phyloP scores from a whole-genome alignment of 2,888 invertebrate species.

The Oxystoma pomonae region DNA sequence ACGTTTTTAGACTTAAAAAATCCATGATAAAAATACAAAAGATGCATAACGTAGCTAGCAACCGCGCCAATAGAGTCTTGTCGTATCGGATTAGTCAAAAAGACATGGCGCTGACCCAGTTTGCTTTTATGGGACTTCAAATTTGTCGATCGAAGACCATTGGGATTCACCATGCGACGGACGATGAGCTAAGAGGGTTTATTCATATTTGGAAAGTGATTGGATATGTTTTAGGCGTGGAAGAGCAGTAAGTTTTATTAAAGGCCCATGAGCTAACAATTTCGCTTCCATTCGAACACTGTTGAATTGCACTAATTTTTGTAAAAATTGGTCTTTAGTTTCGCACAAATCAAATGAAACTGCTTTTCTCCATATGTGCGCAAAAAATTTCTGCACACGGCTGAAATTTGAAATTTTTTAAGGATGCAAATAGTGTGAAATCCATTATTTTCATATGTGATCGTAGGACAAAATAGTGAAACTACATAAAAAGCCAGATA shows the following conservation, averaged over 20 bases:
- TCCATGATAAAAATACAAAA: constrained; percentile 64
- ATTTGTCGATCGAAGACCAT: constrained; percentile 60
- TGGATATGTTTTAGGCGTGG: constrained; percentile 75
- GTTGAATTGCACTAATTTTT: too few relatives aligned
- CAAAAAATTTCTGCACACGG: too few relatives aligned
- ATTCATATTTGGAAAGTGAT: constrained; percentile 81
- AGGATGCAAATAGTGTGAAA: too few relatives aligned
- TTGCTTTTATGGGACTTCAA: constrained; percentile 79
- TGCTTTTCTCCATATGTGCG: too few relatives aligned
- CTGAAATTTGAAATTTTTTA: too few relatives aligned
- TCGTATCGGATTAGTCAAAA: constrained; percentile 67
- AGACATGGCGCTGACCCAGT: constrained; percentile 82
- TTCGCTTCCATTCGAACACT: too few relatives aligned
- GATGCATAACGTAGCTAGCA: constrained; percentile 62
- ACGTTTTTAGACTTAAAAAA: constrained; percentile 59
- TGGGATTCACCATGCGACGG: constrained; percentile 58
- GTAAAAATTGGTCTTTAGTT: too few relatives aligned
- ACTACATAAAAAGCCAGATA: too few relatives aligned
- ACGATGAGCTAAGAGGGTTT: constrained; percentile 67
- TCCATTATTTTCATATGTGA: too few relatives aligned
- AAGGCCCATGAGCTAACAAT: too few relatives aligned
- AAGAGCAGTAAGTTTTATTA: constrained; percentile 72
- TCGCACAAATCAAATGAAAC: too few relatives aligned
- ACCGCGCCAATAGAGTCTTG: constrained; percentile 48
- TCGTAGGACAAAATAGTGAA: too few relatives aligned